Base-by-base conservation (phyloP, 2,113 vertebrate species). In the Corythaeola cristata region DNA sequence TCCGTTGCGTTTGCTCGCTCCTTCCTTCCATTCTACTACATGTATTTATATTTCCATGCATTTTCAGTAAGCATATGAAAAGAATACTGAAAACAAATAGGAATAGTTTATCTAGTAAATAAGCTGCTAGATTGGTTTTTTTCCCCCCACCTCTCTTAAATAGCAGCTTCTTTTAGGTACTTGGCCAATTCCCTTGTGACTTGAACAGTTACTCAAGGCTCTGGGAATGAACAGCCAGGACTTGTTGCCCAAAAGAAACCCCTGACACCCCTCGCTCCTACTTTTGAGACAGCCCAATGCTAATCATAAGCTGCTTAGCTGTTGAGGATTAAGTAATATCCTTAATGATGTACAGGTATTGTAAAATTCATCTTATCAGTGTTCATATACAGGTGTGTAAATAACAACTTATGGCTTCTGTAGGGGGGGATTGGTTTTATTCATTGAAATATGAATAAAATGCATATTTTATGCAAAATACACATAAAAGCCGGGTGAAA, bases 361-460 rank as follows among this genome's bases (percentile, higher is more conserved):
- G 5, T 8, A 8, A 47, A 81, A 30, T 28, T 30, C 24, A 7
- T 3, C 3, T 41, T 24, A 4, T 6, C 37, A 5, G 6, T 20
- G 52, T n/a, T 92, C 28, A 4, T 16, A 5, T 12, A 24, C 15
- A 60, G 50, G 8, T 6, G 18, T 63, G 17, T 26, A 20, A 32
- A 28, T 16, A 16, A 23, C 30, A 27, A 24, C 2, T 17, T 16
- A 3, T 17, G 49, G 60, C 17, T 90, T 66, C 7, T 39, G 22
- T 1, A 8, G 30, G 7, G 20, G 8, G 0, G 16, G 21, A 13
- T 5, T 9, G 20, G 35, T 4, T 53, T 81, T 41, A 9, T 7
- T 55, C 41, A 16, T 47, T 22, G 18, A 58, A 76, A 41, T 0
- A 18, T 2, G 24, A 7, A 21, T 19, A 14, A 53, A 71, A 20